Conservation (phyloP, 2,888 invertebrate species). For the Seladonia tumulorum region DNA sequence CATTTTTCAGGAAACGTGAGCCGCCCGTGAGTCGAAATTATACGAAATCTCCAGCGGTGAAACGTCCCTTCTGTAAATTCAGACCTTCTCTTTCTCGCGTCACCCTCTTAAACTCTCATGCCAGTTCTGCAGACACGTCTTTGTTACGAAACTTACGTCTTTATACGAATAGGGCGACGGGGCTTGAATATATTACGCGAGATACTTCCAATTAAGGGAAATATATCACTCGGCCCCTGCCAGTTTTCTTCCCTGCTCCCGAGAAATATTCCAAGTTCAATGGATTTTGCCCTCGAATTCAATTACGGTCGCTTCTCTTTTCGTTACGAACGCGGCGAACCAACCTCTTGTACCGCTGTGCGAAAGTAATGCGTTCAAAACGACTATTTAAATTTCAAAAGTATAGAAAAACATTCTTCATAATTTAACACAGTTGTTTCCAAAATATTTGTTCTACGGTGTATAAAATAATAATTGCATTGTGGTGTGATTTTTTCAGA, state of each 20-base stretch:
- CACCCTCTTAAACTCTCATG: slow-evolving; percentile 51
- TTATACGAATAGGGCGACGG: slow-evolving; percentile 38
- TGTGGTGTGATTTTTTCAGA: background rate
- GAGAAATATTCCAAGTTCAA: background rate
- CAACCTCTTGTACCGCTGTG: background rate
- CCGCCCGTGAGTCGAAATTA: slow-evolving; percentile 64
- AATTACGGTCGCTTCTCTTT: background rate
- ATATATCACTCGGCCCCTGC: background rate
- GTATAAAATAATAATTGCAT: background rate
- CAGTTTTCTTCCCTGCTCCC: background rate
- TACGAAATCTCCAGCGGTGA: slow-evolving; percentile 70
- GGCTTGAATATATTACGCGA: slow-evolving; percentile 40
- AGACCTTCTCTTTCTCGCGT: slow-evolving; percentile 25
- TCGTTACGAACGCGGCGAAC: background rate
- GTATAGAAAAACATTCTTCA: background rate
- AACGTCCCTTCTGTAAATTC: slow-evolving; percentile 62
- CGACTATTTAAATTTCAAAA: background rate
- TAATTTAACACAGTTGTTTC: background rate
- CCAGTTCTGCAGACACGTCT: slow-evolving; percentile 49
- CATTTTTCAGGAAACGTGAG: slow-evolving; percentile 71
- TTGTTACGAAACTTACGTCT: slow-evolving; percentile 57
- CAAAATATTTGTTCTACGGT: background rate
- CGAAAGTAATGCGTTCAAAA: background rate
- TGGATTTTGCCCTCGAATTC: background rate
- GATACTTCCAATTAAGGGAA: slow-evolving; percentile 36